Conservation (phyloP, 2,888 invertebrate species). For the Calephelis perditalis region DNA sequence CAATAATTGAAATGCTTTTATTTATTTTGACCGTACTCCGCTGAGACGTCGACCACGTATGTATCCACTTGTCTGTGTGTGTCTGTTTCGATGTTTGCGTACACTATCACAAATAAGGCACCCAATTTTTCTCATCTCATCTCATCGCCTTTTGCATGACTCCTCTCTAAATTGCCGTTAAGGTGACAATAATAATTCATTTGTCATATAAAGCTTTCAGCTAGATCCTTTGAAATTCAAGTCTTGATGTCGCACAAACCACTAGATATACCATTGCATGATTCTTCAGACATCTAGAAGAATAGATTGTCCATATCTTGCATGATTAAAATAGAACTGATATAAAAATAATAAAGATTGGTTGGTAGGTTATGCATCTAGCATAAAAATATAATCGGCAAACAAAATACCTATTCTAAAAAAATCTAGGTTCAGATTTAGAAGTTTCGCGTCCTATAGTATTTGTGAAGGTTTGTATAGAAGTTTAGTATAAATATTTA, state of each 20-base stretch:
- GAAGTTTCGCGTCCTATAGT: too few species aligned
- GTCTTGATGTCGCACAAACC: not conserved
- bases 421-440: not conserved
- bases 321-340: not conserved
- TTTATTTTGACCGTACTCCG: conserved; percentile 76
- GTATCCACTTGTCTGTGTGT: conserved; percentile 74
- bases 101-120: conserved; percentile 70
- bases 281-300: not conserved
- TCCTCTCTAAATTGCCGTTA: conserved; percentile 34
- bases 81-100: conserved; percentile 75
- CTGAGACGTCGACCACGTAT: conserved; percentile 76
- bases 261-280: conserved; percentile 1
- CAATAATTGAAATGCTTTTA: conserved; percentile 76
- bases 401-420: not conserved
- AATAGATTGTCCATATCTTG: not conserved
- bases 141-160: conserved; percentile 66
- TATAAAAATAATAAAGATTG: not conserved
- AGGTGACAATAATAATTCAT: conserved; percentile 12
- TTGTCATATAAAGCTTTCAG: conserved; percentile 12
- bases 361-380: not conserved
- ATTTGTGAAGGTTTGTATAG: too few species aligned
- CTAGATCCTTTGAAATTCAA: conserved; percentile 3
- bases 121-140: conserved; percentile 44
- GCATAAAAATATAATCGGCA: not conserved
- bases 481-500: too few species aligned